A percentile compares a stretch with the other conserved stretches of the same genome.
Evolutionary conservation across 2,888 invertebrate genomes (phyloP).

Genomic region (Cryptocheilus praepositus): DNA sequence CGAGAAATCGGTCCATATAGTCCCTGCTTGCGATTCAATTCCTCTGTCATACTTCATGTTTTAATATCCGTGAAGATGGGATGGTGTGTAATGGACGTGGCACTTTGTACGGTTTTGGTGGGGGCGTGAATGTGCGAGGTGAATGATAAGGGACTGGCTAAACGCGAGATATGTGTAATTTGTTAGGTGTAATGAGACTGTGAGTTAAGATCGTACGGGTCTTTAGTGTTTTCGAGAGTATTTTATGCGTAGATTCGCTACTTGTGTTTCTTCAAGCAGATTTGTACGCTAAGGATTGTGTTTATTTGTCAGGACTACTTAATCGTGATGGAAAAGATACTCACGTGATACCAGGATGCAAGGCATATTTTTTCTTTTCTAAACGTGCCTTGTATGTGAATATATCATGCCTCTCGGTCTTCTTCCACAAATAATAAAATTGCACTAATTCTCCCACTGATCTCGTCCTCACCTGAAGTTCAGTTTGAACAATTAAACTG

Average conservation of each 20-base stretch:
- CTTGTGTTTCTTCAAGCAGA: too few species aligned
- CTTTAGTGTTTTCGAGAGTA: neutral
- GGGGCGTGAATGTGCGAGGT: too few species aligned
- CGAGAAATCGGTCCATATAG: constrained; percentile 94
- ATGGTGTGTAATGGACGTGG: too few species aligned
- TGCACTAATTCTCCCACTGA: constrained; percentile 98
- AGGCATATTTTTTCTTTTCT: constrained; percentile 93
- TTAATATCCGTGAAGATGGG: constrained; percentile 21
- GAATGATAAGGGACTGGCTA: too few species aligned
- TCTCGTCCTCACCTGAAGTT: constrained; percentile 85
- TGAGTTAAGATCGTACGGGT: neutral
- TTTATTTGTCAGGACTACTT: neutral
- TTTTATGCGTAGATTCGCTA: neutral
- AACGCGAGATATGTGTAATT: too few species aligned
- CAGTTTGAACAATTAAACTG: constrained; percentile 1
- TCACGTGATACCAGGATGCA: constrained; percentile 91
- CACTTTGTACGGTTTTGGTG: too few species aligned
- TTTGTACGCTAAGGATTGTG: neutral
- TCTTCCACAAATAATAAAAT: constrained; percentile 98
- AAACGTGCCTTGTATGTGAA: constrained; percentile 91
- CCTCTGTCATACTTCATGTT: constrained; percentile 55
- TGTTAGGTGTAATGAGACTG: too few species aligned
- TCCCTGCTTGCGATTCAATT: constrained; percentile 77
- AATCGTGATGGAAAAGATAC: constrained; percentile 71
- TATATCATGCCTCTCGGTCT: constrained; percentile 96